Evolutionary conservation across 2,888 invertebrate species (phyloP), one percentile per base, ranked within the genome.

Genomic region (Anthrax anthrax): DNA sequence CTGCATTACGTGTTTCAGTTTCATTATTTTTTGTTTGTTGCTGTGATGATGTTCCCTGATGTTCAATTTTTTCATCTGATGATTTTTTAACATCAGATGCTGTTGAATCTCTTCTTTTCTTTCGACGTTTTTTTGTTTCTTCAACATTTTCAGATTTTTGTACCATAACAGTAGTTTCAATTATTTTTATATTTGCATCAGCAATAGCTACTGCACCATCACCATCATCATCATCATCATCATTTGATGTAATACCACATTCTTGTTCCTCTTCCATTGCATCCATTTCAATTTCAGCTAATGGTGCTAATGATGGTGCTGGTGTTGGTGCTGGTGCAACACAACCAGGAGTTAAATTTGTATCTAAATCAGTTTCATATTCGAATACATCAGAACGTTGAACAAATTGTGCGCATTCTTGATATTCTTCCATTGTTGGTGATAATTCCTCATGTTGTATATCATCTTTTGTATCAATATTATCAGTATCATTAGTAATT

Each of bases 1-100:
- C 81, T 71, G 88, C 85, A 71, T 83, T 86, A 70, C 78, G 77
- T 70, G 80, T 77, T 50, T 60, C 61, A 42, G n/a, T n/a, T n/a
- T 59, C 59, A 39, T 51, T 51, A 9, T 51, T 53, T 41, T 48
- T 48, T 5, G 41, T 29, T 47, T 48, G 48, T 39, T 39, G n/a
- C n/a, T n/a, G n/a, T 14, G 8, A 42, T 42, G 17, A 51, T 49
- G 29, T 51, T 46, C 2, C 55, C 50, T n/a, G n/a, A n/a, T n/a
- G n/a, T n/a, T n/a, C n/a, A n/a, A n/a, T n/a, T 34, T 53, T 60
- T 6, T 58, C 57, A 34, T 56, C 51, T 2, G 52, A 44, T 47
- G 23, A 8, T 23, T 23, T 23, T 23, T 23, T 23, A 6, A 8
- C 23, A n/a, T 59, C 63, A 32, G 58, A 62, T 5, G 51, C 55